A percentile compares a stretch with the other conserved stretches of the same genome.
These are phyloP conservation scores for Gasterosteus nipponicus DNA, from an alignment of 2,113 vertebrate species.

Conservation along the genomic window DNA sequence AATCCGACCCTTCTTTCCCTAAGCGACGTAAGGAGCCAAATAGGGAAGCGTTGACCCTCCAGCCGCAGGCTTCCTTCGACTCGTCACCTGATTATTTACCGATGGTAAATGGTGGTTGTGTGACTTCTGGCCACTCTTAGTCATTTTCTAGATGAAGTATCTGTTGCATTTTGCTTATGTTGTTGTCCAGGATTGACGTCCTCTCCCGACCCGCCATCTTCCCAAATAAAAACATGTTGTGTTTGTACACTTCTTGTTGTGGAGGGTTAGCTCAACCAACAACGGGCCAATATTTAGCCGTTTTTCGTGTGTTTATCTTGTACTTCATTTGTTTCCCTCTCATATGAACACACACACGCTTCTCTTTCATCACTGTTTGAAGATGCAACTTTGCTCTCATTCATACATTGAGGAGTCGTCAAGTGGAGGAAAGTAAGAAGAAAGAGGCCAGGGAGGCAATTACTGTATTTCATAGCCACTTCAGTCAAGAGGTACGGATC, in stretches of 20 bases:
- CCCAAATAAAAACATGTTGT: too few relatives aligned
- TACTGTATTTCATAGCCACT: slow-evolving; percentile 34
- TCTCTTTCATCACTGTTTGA: slow-evolving; percentile 2
- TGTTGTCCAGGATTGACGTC: too few relatives aligned
- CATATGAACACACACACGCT: neutral
- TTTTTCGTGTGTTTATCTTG: neutral
- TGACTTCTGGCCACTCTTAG: too few relatives aligned
- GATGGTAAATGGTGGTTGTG: too few relatives aligned
- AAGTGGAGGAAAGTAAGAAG: neutral
- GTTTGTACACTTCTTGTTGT: neutral
- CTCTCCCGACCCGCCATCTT: too few relatives aligned
- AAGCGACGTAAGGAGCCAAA: too few relatives aligned
- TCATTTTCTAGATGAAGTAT: too few relatives aligned
- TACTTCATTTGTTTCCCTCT: neutral
- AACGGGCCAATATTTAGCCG: neutral
- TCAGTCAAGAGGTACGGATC: slow-evolving; percentile 31
- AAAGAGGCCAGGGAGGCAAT: slow-evolving; percentile 18
- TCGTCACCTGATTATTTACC: too few relatives aligned
- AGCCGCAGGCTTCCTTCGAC: too few relatives aligned
- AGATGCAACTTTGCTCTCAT: slow-evolving; percentile 27
- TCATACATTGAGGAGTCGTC: slow-evolving; percentile 8
- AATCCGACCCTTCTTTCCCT: too few relatives aligned
- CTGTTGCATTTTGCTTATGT: too few relatives aligned
- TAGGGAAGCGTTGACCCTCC: too few relatives aligned
- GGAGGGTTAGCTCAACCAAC: neutral